Evolutionary conservation across 2,797 vertebrate species (phyloP).

Genomic region (Remorina albescens): DNA sequence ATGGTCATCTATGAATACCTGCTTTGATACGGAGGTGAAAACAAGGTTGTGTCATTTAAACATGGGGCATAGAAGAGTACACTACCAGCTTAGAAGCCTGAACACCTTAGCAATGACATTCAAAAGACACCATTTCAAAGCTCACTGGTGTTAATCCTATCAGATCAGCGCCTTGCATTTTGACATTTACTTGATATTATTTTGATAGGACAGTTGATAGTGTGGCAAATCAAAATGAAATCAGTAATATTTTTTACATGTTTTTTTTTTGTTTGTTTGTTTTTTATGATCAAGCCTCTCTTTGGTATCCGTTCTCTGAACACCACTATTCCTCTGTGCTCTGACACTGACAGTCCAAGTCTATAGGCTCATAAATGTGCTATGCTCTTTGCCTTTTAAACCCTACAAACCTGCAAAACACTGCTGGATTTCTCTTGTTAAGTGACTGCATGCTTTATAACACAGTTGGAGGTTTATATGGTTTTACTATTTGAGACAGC

Average conservation of each 20-base stretch:
- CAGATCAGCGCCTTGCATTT: neutral
- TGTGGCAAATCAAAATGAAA: constrained; percentile 22
- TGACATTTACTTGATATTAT: constrained; percentile 23
- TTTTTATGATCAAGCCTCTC: no score
- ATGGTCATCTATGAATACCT: constrained; percentile 5
- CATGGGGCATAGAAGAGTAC: constrained; percentile 1
- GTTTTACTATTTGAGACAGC: constrained; percentile 13
- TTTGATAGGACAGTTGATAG: constrained; percentile 22
- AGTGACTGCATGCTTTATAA: constrained; percentile 23
- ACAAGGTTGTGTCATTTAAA: neutral
- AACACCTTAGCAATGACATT: neutral
- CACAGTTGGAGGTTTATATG: constrained; percentile 26
- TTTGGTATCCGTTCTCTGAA: neutral
- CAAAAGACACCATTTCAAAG: neutral
- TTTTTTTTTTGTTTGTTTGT: no score
- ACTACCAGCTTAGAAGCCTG: neutral
- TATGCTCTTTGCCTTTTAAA: constrained; percentile 41
- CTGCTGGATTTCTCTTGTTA: constrained; percentile 1
- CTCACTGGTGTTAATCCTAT: constrained; percentile 2
- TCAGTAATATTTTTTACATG: neutral
- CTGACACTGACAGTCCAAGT: constrained; percentile 22
- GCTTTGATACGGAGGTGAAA: neutral
- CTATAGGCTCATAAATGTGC: constrained; percentile 62
- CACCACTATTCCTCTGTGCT: neutral
- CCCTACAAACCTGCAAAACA: constrained; percentile 56